Conservation (phyloP, 1,140 invertebrate species). For the Tenebrio molitor region DNA sequence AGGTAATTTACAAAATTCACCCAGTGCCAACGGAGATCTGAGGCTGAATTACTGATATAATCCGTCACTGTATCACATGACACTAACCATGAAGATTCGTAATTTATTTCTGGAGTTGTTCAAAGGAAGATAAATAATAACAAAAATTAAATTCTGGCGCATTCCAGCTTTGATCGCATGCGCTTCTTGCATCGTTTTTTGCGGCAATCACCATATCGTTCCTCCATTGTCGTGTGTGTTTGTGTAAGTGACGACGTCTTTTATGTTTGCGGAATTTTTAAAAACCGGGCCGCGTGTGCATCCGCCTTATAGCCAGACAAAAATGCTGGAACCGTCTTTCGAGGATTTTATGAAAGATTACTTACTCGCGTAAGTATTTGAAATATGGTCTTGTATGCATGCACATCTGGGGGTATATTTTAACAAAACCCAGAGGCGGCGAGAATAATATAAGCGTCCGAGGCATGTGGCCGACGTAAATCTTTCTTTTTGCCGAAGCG, state of each 20-base stretch:
- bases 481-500: not conserved
- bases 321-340: conserved; percentile 21
- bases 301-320: not conserved
- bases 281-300: not conserved
- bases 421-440: conserved; percentile 24
- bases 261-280: conserved; percentile 21
- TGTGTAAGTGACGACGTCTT: conserved; percentile 1
- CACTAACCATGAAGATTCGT: no score
- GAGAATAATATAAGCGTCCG: conserved; percentile 29
- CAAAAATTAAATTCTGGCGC: conserved; percentile 3
- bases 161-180: not conserved
- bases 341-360: conserved; percentile 9
- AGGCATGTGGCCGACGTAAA: conserved; percentile 29
- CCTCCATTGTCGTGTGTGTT: not conserved
- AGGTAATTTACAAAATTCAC: no score
- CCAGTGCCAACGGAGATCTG: no score
- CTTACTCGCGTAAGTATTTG: conserved; percentile 27
- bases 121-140: not conserved
- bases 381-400: conserved; percentile 23
- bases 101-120: no score
- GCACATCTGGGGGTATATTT: conserved; percentile 20
- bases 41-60: no score
- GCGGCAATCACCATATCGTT: not conserved
- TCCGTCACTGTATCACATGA: no score
- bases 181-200: conserved; percentile 16